Conservation (phyloP, 1,140 invertebrate genomes). For the Asbolus verrucosus region DNA sequence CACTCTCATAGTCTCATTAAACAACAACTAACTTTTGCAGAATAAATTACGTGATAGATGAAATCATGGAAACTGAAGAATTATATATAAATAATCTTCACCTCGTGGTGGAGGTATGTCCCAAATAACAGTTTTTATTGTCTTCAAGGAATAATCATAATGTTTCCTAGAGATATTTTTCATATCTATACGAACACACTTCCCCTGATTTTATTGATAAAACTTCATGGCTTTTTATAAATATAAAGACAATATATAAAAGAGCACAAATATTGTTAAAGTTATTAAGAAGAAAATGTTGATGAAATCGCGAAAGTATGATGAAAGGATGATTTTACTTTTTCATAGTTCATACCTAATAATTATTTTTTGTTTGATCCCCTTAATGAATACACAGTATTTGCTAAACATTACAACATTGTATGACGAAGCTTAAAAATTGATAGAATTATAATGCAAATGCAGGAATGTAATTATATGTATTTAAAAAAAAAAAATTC, state of each 20-base stretch:
- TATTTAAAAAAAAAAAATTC: too few species aligned
- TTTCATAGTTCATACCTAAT: too few species aligned
- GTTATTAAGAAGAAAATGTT: conserved; percentile 45
- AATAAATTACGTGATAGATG: conserved; percentile 56
- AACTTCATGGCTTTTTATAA: conserved; percentile 51
- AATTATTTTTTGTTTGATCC: too few species aligned
- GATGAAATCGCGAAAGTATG: conserved; percentile 51
- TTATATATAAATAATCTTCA: conserved; percentile 56
- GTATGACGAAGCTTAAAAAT: too few species aligned
- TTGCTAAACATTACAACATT: too few species aligned
- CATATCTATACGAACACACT: conserved; percentile 43
- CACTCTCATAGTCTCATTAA: conserved; percentile 5
- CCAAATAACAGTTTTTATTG: too few species aligned
- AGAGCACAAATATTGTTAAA: conserved; percentile 49
- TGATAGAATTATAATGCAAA: too few species aligned
- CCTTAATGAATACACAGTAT: too few species aligned
- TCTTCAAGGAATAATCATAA: neutral
- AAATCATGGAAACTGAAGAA: conserved; percentile 56
- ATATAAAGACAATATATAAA: conserved; percentile 55
- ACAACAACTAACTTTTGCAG: conserved; percentile 46
- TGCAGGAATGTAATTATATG: too few species aligned
- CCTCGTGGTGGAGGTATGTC: conserved; percentile 56
- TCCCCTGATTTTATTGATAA: conserved; percentile 27
- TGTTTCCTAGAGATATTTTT: conserved; percentile 49
- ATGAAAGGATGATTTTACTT: too few species aligned